Percentiles rank a stretch among this genome's conserved stretches.
Conservation (phyloP, 1,140 invertebrate genomes). For the Mylabris phalerata region DNA sequence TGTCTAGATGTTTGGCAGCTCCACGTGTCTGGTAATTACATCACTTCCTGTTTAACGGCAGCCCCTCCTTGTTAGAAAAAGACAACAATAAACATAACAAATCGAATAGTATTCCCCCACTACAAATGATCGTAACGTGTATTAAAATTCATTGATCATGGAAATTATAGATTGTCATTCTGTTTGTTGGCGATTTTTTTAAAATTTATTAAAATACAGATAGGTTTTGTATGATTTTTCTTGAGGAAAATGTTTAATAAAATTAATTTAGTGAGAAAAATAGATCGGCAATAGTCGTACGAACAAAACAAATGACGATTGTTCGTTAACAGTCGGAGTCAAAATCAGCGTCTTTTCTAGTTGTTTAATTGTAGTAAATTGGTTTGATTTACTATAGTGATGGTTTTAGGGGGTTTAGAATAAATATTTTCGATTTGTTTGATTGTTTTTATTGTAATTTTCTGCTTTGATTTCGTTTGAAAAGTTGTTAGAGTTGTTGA, state of each 20-base stretch:
- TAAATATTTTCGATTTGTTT: not conserved
- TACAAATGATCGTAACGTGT: not conserved
- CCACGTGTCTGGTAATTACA: slow-evolving; percentile 12
- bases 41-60: slow-evolving; percentile 3
- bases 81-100: not conserved
- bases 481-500: slow-evolving; percentile 4
- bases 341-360: slow-evolving; percentile 5
- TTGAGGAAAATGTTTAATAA: not conserved
- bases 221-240: not conserved
- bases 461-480: not conserved
- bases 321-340: not conserved
- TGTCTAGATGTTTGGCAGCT: not conserved
- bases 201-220: not conserved
- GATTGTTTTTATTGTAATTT: not conserved
- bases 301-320: slow-evolving; percentile 1
- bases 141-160: not conserved
- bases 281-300: slow-evolving; percentile 6
- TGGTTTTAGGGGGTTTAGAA: not conserved
- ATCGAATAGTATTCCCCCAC: not conserved
- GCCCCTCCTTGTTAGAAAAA: slow-evolving; percentile 10
- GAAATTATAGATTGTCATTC: slow-evolving; percentile 5
- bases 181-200: not conserved
- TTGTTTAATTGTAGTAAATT: not conserved
- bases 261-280: not conserved
- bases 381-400: slow-evolving; percentile 1